These are phyloP conservation scores for Oncorhynchus tshawytscha DNA, from an alignment of 2,113 vertebrate species.

Conservation along the genomic window DNA sequence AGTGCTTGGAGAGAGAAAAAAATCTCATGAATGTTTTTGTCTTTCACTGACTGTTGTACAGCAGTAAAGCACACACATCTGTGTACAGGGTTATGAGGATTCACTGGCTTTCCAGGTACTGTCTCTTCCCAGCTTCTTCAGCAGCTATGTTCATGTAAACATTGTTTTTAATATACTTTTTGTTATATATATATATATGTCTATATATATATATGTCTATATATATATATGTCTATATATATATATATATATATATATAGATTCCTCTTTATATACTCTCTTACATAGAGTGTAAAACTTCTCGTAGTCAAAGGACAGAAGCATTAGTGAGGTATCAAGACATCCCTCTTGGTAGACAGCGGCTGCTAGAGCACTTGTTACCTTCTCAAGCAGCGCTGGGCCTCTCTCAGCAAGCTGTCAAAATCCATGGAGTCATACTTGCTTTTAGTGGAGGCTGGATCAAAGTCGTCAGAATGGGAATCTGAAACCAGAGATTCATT, in stretches of 20 bases:
- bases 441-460: slow-evolving; percentile 98
- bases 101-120: slow-evolving; percentile 65
- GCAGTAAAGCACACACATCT: slow-evolving; percentile 62
- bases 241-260: slow-evolving; percentile 51
- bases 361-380: slow-evolving; percentile 81
- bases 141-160: slow-evolving; percentile 99
- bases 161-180: slow-evolving; percentile 77
- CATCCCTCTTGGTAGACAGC: slow-evolving; percentile 67
- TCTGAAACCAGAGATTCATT: slow-evolving; percentile 72
- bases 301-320: slow-evolving; percentile 79
- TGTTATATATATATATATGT: slow-evolving; percentile 26
- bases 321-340: slow-evolving; percentile 72
- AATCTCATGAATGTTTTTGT: slow-evolving; percentile 59
- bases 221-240: slow-evolving; percentile 45
- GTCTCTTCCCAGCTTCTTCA: slow-evolving; percentile 74
- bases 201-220: slow-evolving; percentile 28
- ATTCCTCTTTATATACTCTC: slow-evolving; percentile 63
- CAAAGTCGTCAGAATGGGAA: slow-evolving; percentile 98
- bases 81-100: slow-evolving; percentile 65
- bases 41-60: slow-evolving; percentile 53
- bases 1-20: slow-evolving; percentile 72
- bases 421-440: slow-evolving; percentile 99
- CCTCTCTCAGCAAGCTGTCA: slow-evolving; percentile 98
- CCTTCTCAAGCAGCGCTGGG: slow-evolving; percentile 95
- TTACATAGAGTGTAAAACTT: slow-evolving; percentile 89